phyloP scores from a whole-genome alignment of 2,888 invertebrate species.

The Leistus spinibarbis region DNA sequence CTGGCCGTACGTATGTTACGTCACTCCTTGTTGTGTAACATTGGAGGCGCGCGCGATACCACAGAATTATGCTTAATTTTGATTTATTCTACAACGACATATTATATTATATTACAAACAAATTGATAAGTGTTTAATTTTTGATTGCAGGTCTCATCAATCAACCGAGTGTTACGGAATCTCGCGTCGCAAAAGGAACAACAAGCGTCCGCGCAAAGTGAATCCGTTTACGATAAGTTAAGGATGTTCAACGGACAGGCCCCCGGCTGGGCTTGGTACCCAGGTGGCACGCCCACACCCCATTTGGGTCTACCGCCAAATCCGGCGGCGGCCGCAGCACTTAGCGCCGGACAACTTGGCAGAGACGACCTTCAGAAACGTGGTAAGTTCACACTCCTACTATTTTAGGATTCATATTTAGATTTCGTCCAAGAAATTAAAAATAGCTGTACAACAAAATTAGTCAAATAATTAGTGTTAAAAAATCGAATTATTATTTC shows the following conservation, averaged over 20 bases:
- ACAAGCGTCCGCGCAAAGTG: constrained; percentile 80
- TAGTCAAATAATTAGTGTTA: too few species aligned
- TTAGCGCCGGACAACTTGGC: constrained; percentile 63
- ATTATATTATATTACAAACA: too few species aligned
- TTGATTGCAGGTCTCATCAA: constrained; percentile 87
- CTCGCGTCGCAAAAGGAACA: constrained; percentile 96
- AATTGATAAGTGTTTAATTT: too few species aligned
- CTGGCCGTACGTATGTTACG: neutral
- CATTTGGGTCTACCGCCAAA: constrained; percentile 68
- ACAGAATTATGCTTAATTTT: too few species aligned
- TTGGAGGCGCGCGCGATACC: too few species aligned
- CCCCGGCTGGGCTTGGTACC: constrained; percentile 87
- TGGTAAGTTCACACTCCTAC: constrained; percentile 62
- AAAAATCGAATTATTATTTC: too few species aligned
- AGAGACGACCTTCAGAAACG: constrained; percentile 77
- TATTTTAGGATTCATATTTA: neutral
- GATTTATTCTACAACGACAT: too few species aligned
- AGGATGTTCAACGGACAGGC: constrained; percentile 94
- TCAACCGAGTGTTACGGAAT: constrained; percentile 96
- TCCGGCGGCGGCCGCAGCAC: constrained; percentile 55
- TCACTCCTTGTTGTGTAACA: too few species aligned
- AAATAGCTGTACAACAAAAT: too few species aligned
- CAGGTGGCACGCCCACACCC: constrained; percentile 75
- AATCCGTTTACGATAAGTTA: constrained; percentile 93
- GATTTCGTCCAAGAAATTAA: too few species aligned